phyloP scores from a whole-genome alignment of 2,113 vertebrate species.

The Leptocoma aspasia region DNA sequence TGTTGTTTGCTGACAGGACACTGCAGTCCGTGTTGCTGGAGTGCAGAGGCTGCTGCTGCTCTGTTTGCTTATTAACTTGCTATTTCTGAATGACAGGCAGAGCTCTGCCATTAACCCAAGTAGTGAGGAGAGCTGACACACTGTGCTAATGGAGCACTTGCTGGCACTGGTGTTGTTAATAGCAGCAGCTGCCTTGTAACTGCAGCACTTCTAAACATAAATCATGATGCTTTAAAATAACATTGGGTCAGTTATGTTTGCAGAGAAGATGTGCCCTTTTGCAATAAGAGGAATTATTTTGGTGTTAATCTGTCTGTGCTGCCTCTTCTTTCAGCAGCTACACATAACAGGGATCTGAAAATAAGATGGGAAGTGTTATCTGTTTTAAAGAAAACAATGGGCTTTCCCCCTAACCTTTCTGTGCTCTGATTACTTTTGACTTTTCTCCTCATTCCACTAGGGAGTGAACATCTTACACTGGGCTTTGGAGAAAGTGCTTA shows the following conservation, averaged over 20 bases:
- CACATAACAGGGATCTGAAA: not conserved
- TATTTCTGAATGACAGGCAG: not conserved
- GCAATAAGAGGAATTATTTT: not conserved
- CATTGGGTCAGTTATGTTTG: not conserved
- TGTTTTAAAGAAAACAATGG: not conserved
- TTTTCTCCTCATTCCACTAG: not conserved
- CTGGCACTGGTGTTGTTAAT: not conserved
- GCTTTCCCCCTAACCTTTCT: not conserved
- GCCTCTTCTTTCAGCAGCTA: not conserved
- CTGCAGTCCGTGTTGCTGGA: not conserved
- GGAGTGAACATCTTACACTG: not conserved
- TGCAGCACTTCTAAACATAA: not conserved
- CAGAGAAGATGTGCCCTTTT: not conserved
- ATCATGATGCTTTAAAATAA: not conserved
- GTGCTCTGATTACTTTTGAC: not conserved
- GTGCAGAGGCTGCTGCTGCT: not conserved
- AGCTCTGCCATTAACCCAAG: not conserved
- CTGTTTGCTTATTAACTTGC: conserved; percentile 26
- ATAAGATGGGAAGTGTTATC: not conserved
- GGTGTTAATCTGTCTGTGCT: not conserved
- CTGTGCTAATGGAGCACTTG: not conserved
- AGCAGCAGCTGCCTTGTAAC: not conserved
- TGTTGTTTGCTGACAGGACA: not conserved
- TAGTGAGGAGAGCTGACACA: not conserved
- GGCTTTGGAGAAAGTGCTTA: not conserved